A percentile compares a stretch with the other conserved stretches of the same genome.
These are phyloP conservation scores for Dryobotodes eremita DNA, from an alignment of 2,888 invertebrate species.

Conservation along the genomic window DNA sequence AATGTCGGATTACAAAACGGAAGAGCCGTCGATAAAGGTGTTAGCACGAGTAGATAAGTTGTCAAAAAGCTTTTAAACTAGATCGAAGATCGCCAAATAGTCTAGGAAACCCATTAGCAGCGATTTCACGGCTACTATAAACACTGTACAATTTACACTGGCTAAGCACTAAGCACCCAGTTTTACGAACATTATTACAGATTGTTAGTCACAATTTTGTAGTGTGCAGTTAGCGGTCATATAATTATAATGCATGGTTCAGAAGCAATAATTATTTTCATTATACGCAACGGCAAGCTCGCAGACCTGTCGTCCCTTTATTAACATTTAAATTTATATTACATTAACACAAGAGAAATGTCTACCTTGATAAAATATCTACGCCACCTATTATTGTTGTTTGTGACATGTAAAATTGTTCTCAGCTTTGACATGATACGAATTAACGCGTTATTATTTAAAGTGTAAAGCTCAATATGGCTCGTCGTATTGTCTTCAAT, in stretches of 20 bases:
- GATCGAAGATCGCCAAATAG: conserved; percentile 81
- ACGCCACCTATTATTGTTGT: conserved; percentile 78
- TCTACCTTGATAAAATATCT: conserved; percentile 80
- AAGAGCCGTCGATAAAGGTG: conserved; percentile 72
- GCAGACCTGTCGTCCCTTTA: conserved; percentile 83
- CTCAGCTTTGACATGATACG: conserved; percentile 62
- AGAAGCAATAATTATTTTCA: conserved; percentile 81
- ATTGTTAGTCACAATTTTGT: conserved; percentile 69
- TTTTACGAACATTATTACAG: conserved; percentile 58
- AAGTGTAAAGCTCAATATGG: conserved; percentile 79
- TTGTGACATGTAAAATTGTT: conserved; percentile 78
- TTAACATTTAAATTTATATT: conserved; percentile 86
- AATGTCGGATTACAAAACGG: conserved; percentile 59
- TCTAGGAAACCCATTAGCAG: conserved; percentile 84
- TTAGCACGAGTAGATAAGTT: conserved; percentile 81
- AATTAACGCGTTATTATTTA: conserved; percentile 75
- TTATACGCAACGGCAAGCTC: conserved; percentile 77
- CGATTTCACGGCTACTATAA: conserved; percentile 66
- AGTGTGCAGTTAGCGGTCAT: conserved; percentile 71
- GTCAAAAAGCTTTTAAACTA: conserved; percentile 89
- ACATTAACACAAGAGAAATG: conserved; percentile 82
- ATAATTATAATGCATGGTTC: conserved; percentile 81
- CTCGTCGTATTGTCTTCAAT: conserved; percentile 74
- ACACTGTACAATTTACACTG: conserved; percentile 63
- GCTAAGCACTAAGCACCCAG: conserved; percentile 54